A percentile compares a stretch with the other conserved stretches of the same genome.
phyloP scores from a whole-genome alignment of 2,113 vertebrate genomes.

The Pterocles gutturalis region DNA sequence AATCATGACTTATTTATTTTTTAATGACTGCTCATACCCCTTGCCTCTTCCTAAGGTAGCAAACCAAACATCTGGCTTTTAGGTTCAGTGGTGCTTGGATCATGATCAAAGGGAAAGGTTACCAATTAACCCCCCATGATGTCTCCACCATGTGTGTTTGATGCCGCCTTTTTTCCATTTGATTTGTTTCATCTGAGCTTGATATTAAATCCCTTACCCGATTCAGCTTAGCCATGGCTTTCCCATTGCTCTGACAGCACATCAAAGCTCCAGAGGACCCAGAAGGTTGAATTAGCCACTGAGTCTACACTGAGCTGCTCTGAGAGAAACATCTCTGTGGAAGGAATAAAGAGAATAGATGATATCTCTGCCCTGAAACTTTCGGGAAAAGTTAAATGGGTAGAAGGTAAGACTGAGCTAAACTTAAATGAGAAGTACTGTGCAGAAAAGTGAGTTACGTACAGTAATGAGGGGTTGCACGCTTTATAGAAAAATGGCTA shows the following conservation, averaged over 20 bases:
- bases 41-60: constrained; percentile 1
- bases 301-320: neutral
- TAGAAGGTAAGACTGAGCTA: neutral
- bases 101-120: constrained; percentile 53
- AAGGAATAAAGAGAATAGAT: constrained; percentile 42
- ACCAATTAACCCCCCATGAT: constrained; percentile 50
- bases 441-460: neutral
- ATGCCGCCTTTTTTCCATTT: constrained; percentile 49
- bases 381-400: neutral
- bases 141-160: neutral
- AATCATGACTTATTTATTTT: constrained; percentile 2
- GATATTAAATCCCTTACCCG: constrained; percentile 48
- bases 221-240: constrained; percentile 31
- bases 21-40: neutral
- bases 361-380: constrained; percentile 1
- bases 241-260: constrained; percentile 15
- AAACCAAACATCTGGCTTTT: constrained; percentile 55
- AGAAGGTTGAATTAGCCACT: constrained; percentile 46
- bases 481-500: neutral
- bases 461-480: neutral
- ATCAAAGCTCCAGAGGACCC: constrained; percentile 36
- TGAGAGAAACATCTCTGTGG: neutral
- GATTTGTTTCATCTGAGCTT: constrained; percentile 37
- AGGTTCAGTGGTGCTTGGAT: constrained; percentile 11
- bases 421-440: neutral